Base-by-base conservation (phyloP, 2,797 vertebrate species). In the Characodon lateralis region DNA sequence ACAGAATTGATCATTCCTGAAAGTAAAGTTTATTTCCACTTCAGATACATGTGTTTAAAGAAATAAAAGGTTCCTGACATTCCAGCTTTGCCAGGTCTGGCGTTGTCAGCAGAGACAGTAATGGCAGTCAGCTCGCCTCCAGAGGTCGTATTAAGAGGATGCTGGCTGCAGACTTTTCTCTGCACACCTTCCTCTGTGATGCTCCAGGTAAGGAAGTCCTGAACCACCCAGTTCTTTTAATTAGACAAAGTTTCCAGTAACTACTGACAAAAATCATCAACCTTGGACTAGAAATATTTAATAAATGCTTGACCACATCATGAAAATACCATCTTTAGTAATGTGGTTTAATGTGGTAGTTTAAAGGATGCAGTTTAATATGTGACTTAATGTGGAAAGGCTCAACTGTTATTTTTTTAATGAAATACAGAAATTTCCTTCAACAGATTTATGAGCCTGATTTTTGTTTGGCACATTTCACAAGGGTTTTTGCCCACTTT, bases 181-280 rank as follows among this genome's bases (percentile, higher is more conserved):
- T 96, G 0, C 95, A 97, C 18, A 94, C 94, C 8, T 98, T 97
- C 93, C 97, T 99, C 76, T 99, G 98, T 76, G 96, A 97, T 10
- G 94, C 97, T 74, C 98, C 98, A 79, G 97, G 98, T 99, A 56
- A 70, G 88, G 66, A 71, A 22, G 14, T 24, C 12, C 13, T 39
- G 31, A 78, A 79, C 43, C 26, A 3, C 28, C 79, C 1, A 13
- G 46, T 13, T 24, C 16, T 59, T 35, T 50, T 26, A 26, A 68
- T 26, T 65, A 63, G 35, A 31, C 59, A 26, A 53, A 39, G 56
- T 58, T 58, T 58, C 24, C 26, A 2, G 2, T 12, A 26, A 26
- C 24, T n/a, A n/a, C 1, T 26, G 66, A 68, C 12, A n/a, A n/a
- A 46, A 68, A 43, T 7, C 6, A n/a, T n/a, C 41, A 6, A 68